These are phyloP conservation scores for Capra hircus DNA, from an alignment of 2,113 vertebrate species.

Conservation along the genomic window DNA sequence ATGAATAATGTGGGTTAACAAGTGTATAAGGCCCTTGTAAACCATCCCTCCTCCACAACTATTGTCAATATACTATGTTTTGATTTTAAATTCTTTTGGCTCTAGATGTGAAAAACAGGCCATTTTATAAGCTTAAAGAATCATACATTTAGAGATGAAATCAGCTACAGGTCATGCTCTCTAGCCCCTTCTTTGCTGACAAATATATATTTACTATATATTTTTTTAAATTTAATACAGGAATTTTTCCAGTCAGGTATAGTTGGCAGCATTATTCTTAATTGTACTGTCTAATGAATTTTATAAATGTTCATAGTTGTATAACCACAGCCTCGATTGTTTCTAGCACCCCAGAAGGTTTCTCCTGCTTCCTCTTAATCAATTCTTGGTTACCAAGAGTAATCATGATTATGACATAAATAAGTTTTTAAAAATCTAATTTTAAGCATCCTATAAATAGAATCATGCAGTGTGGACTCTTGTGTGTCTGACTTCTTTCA, in stretches of 20 bases:
- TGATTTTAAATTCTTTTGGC: conserved; percentile 2
- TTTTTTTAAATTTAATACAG: background rate
- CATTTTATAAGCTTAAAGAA: background rate
- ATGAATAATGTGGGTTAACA: background rate
- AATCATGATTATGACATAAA: background rate
- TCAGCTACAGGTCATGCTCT: background rate
- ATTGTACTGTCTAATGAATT: background rate
- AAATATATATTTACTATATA: background rate
- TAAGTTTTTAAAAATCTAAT: background rate
- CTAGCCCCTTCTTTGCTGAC: background rate
- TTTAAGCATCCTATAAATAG: background rate
- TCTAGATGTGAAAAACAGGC: background rate
- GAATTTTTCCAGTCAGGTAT: background rate
- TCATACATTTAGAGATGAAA: background rate
- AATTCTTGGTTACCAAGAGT: background rate
- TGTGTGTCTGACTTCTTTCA: background rate
- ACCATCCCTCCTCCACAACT: background rate
- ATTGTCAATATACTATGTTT: background rate
- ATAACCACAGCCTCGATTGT: background rate
- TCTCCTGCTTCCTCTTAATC: background rate
- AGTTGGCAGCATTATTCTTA: conserved; percentile 4
- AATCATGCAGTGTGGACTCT: background rate
- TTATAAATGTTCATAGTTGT: background rate
- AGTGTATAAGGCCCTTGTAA: background rate
- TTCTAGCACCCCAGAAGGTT: background rate